phyloP scores from a whole-genome alignment of 2,797 vertebrate species.

The Enteromius thamalakanensis region DNA sequence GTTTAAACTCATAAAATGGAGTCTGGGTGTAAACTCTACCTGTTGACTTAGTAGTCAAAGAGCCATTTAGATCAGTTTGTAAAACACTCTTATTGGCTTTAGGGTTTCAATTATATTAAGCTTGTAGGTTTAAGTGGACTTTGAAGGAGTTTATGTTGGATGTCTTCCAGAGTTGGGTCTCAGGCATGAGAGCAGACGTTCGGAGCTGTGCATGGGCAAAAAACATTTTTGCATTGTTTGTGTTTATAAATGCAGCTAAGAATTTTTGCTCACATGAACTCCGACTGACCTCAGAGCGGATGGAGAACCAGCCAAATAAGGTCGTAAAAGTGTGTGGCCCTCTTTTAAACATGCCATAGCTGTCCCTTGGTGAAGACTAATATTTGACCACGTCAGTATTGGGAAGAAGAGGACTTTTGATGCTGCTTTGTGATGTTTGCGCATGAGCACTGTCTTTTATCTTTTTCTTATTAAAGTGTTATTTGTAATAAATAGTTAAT shows the following conservation, averaged over 20 bases:
- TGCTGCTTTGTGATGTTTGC: neutral
- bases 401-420: neutral
- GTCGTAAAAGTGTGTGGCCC: conserved; percentile 36
- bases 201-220: conserved; percentile 42
- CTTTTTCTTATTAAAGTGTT: neutral
- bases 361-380: conserved; percentile 35
- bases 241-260: conserved; percentile 55
- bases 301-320: conserved; percentile 44
- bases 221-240: conserved; percentile 47
- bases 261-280: conserved; percentile 47
- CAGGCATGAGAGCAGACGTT: conserved; percentile 39
- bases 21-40: neutral
- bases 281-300: neutral
- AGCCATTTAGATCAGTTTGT: conserved; percentile 26
- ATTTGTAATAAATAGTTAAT: too few relatives aligned
- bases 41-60: conserved; percentile 32
- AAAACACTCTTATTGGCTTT: conserved; percentile 38
- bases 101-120: conserved; percentile 39
- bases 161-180: conserved; percentile 30
- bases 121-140: conserved; percentile 25
- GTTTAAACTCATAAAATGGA: conserved; percentile 22
- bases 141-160: conserved; percentile 49
- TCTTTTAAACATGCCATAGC: conserved; percentile 45
- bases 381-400: conserved; percentile 19
- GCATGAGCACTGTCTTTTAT: neutral